Percentiles rank a stretch among this genome's conserved stretches.
These are phyloP conservation scores for Caenorhabditis uteleia DNA, from an alignment of 2,888 invertebrate genomes.

Conservation along the genomic window DNA sequence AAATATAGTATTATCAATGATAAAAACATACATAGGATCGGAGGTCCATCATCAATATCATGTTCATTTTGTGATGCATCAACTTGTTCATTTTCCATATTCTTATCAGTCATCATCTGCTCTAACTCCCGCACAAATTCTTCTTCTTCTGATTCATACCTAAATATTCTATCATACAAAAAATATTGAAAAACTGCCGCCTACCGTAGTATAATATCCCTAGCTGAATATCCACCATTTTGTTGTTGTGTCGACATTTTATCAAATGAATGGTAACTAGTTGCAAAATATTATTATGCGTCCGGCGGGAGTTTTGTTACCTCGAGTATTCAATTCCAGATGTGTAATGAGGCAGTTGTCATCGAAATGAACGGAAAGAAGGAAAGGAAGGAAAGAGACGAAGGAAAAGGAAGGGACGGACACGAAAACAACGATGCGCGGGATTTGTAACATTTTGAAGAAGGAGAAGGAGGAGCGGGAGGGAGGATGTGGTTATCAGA, in stretches of 20 bases:
- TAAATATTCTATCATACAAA: constrained; percentile 13
- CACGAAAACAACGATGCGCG: no score
- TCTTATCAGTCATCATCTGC: constrained; percentile 47
- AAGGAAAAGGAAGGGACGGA: no score
- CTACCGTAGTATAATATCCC: constrained; percentile 31
- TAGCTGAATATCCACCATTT: constrained; percentile 34
- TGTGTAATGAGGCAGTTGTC: no score
- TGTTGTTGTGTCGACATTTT: constrained; percentile 29
- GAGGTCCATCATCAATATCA: constrained; percentile 27
- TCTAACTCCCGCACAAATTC: constrained; percentile 66
- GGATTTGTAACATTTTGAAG: no score
- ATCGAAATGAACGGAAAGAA: no score
- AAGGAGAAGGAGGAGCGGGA: no score
- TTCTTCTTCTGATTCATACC: constrained; percentile 67
- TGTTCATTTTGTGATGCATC: constrained; percentile 28
- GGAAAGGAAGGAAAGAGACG: no score
- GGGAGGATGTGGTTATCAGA: no score
- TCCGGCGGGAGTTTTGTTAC: no score
- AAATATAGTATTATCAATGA: neutral
- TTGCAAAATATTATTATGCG: no score
- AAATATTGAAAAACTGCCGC: neutral
- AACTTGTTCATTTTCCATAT: constrained; percentile 16
- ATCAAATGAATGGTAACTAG: no score
- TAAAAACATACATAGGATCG: constrained; percentile 19
- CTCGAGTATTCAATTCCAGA: no score